A percentile compares a stretch with the other conserved stretches of the same genome.
Evolutionary conservation across 2,113 vertebrate genomes (phyloP).

Genomic region (Pao palembangensis): DNA sequence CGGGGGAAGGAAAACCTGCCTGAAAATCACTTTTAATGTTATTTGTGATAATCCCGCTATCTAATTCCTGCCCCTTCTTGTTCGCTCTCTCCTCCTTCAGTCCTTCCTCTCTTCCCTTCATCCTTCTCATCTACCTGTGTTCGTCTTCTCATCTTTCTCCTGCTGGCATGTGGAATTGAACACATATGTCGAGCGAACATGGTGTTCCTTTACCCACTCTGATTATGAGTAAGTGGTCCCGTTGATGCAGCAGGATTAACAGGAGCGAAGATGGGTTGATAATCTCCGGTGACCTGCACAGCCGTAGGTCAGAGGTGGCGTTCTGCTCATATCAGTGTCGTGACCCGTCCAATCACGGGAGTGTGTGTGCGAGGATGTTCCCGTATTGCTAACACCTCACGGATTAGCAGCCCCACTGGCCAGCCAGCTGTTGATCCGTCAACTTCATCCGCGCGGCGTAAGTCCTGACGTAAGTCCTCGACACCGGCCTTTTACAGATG

Average conservation of each 20-base stretch:
- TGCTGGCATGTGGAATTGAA: no score
- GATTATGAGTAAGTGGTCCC: no score
- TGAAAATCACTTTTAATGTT: neutral
- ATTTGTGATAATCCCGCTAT: slow-evolving; percentile 44
- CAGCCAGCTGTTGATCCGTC: slow-evolving; percentile 61
- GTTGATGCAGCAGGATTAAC: slow-evolving; percentile 13
- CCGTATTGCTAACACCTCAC: slow-evolving; percentile 43
- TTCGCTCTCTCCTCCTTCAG: neutral
- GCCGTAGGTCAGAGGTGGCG: slow-evolving; percentile 3
- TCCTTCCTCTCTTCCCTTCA: no score
- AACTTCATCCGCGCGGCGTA: slow-evolving; percentile 16
- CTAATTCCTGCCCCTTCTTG: neutral
- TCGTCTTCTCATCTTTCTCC: slow-evolving; percentile 11
- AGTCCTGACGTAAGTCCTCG: slow-evolving; percentile 1
- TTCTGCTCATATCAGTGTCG: slow-evolving; percentile 27
- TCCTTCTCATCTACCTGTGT: no score
- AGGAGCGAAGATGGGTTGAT: no score
- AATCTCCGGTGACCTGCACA: slow-evolving; percentile 3
- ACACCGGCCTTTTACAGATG: neutral
- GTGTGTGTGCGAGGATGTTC: slow-evolving; percentile 39
- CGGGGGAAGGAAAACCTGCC: slow-evolving; percentile 12
- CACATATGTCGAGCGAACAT: slow-evolving; percentile 2
- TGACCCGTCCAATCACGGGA: slow-evolving; percentile 37
- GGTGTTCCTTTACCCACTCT: no score
- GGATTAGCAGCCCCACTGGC: slow-evolving; percentile 54